Base-by-base conservation (phyloP, 1,140 invertebrate species). In the Caenorhabditis briggsae region DNA sequence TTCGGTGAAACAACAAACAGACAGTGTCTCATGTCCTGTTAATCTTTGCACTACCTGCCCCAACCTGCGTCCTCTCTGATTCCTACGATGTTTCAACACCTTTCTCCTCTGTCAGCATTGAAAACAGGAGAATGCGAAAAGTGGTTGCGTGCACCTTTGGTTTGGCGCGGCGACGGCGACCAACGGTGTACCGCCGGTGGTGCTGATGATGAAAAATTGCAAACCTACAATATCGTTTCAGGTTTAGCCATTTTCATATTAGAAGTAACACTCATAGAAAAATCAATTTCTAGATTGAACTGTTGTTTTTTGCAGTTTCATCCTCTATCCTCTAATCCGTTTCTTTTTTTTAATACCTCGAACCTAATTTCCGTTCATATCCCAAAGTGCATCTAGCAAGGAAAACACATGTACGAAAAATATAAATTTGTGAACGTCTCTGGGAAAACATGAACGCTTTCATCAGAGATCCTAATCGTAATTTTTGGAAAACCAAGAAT, bases 1-100 rank as follows among this genome's bases (percentile, higher is more conserved):
- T 78, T 78, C 70, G 70, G 33, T 50, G 70, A 78, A 78, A 78
- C 70, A 78, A 50, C 70, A 78, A 78, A 78, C 70, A 78, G 70
- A 78, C 70, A 74, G 41, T 74, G 65, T 74, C 41, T 74, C 41
- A 6, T 25, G 70, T 53, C 46, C 20, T 78, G 46, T 50, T 78
- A 78, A 78, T 78, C 70, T 78, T 78, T 78, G 70, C 46, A 78
- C 70, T 78, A 78, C 70, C 70, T 53, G 46, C 70, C 41, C 41
- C 50, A 0, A 16, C 23, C 70, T 78, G 70, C 33, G 46, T n/a
- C 46, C 50, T n/a, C 14, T 50, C 18, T 53, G 16, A 50, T 48
- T 78, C n/a, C 43, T 18, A 23, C 50, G 48, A 12, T 78, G 41
- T 78, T 78, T 9, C 18, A 33, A 70, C 5, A 33, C 33, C 33